Evolutionary conservation across 2,113 vertebrate species (phyloP).

Genomic region (Scatophagus argus): DNA sequence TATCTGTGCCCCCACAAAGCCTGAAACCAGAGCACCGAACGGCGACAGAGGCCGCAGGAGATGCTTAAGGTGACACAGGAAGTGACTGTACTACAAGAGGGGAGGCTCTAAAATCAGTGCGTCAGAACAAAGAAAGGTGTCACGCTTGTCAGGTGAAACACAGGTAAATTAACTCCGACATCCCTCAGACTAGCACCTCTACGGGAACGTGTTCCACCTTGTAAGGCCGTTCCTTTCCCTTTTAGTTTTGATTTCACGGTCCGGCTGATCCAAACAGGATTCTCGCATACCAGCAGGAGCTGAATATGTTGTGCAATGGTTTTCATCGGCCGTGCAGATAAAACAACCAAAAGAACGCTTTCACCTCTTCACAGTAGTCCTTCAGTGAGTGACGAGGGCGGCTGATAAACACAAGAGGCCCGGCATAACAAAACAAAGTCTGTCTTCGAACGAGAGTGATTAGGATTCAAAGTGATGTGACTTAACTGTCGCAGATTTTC

Average conservation of each 20-base stretch:
- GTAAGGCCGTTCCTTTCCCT: background rate
- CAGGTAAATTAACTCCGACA: background rate
- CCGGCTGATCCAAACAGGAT: conserved; percentile 3
- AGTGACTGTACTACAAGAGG: background rate
- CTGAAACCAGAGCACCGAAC: background rate
- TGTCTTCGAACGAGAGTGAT: background rate
- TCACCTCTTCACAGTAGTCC: background rate
- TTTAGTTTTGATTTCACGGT: conserved; percentile 33
- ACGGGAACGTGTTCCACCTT: conserved; percentile 42
- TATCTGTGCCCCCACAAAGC: background rate
- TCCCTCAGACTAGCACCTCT: background rate
- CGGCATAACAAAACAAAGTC: background rate
- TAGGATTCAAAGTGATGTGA: background rate
- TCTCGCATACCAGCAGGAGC: background rate
- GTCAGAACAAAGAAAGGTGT: conserved; percentile 4
- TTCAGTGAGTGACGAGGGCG: background rate
- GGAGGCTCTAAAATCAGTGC: background rate
- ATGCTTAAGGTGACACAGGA: background rate
- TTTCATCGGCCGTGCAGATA: background rate
- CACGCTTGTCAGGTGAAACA: background rate
- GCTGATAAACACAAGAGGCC: background rate
- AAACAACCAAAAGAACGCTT: background rate
- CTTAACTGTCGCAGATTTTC: background rate
- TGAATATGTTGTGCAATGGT: background rate
- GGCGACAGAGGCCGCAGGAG: background rate